A percentile compares a stretch with the other conserved stretches of the same genome.
These are phyloP conservation scores for Amphipyra berbera DNA, from an alignment of 2,888 invertebrate species.

Conservation along the genomic window DNA sequence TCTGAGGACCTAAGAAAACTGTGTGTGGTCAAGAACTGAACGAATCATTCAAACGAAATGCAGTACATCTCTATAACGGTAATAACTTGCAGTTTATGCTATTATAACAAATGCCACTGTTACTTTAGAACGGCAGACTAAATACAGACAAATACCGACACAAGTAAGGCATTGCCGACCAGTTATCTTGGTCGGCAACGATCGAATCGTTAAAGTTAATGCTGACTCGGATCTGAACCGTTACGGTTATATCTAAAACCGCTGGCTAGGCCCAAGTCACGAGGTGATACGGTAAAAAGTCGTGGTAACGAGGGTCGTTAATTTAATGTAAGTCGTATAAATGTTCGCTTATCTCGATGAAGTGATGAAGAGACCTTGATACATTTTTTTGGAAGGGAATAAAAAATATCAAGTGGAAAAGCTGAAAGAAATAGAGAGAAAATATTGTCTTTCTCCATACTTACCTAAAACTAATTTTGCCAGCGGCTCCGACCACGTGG, in stretches of 20 bases:
- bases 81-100: slow-evolving; percentile 19
- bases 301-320: slow-evolving; percentile 28
- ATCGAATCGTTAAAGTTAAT: slow-evolving; percentile 70
- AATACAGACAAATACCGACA: slow-evolving; percentile 30
- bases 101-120: slow-evolving; percentile 20
- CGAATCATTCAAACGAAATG: neutral
- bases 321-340: slow-evolving; percentile 46
- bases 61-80: slow-evolving; percentile 3
- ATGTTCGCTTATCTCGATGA: slow-evolving; percentile 27
- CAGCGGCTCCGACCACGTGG: too few species aligned
- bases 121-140: slow-evolving; percentile 16
- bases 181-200: slow-evolving; percentile 56
- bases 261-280: slow-evolving; percentile 46
- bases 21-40: neutral
- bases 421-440: too few species aligned
- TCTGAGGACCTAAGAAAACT: neutral
- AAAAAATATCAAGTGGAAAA: slow-evolving; percentile 1
- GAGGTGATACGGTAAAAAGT: slow-evolving; percentile 41
- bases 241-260: slow-evolving; percentile 65
- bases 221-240: slow-evolving; percentile 58
- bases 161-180: slow-evolving; percentile 45
- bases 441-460: too few species aligned
- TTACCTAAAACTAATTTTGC: too few species aligned
- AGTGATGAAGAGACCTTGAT: slow-evolving; percentile 24
- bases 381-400: slow-evolving; percentile 14